Base-by-base conservation (phyloP, 2,888 invertebrate species). In the Hecatera dysodea region DNA sequence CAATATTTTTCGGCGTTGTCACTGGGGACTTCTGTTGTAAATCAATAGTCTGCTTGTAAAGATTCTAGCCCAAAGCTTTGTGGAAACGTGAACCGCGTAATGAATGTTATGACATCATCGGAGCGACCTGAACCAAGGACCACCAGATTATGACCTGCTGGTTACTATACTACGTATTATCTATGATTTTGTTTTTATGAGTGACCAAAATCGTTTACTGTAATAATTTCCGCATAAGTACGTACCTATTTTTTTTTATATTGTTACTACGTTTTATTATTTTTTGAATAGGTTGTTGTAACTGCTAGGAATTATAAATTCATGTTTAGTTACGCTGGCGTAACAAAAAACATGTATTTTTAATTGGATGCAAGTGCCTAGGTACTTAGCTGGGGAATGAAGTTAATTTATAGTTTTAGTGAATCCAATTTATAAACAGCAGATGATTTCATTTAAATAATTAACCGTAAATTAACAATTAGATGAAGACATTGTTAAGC, bases 91-190 rank as follows among this genome's bases (percentile, higher is more conserved):
- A n/a, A n/a, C 75, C 42, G 62, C 72, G 62, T 63, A 79, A 89
- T 91, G 91, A 48, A 62, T 74, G 65, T 62, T 79, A 89, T 91
- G 92, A 91, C 92, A 90, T 91, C 92, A 91, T 80, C 83, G 63
- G 68, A 76, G 71, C 71, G 84, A 85, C 80, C 81, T 80, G 75
- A 84, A 78, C 81, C 88, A 87, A 87, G 88, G 89, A 82, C 86
- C 80, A 59, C 57, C 48, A 60, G 71, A 73, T 72, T 72, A 72
- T 46, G 56, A 36, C 33, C 22, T 33, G 22, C 24, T 22, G 19
- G 17, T 29, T 48, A 52, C 57, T 48, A 50, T 48, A 52, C 57
- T 48, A 50, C 53, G 57, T 66, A 52, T 53, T 81, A 71, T 56
- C 42, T 48, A 24, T 17, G 9, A 8, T 36, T 56, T 46, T 52